phyloP scores from a whole-genome alignment of 1,140 invertebrate genomes.

The Drosophila leontia region DNA sequence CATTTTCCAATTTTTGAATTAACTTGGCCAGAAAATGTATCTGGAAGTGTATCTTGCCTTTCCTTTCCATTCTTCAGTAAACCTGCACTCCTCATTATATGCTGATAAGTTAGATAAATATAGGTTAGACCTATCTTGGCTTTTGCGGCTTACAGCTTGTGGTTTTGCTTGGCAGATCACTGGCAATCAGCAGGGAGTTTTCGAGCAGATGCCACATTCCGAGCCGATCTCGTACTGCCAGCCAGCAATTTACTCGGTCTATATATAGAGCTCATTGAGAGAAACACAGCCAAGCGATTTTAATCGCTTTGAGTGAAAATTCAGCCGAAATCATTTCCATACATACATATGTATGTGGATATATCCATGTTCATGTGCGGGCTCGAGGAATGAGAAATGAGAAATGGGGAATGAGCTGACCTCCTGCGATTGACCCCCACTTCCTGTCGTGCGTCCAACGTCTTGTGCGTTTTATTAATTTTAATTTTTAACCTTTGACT shows the following conservation, averaged over 20 bases:
- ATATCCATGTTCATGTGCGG: slow-evolving; percentile 29
- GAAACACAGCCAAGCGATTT: neutral
- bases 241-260: slow-evolving; percentile 3
- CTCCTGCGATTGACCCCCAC: slow-evolving; percentile 65
- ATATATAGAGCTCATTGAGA: slow-evolving; percentile 8
- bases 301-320: slow-evolving; percentile 34
- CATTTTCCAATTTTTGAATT: neutral
- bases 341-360: neutral
- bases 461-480: slow-evolving; percentile 64
- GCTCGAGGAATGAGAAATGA: slow-evolving; percentile 9
- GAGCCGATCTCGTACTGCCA: neutral
- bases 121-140: slow-evolving; percentile 31
- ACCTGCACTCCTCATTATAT: slow-evolving; percentile 30
- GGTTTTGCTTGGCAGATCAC: slow-evolving; percentile 46
- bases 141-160: slow-evolving; percentile 33
- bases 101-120: slow-evolving; percentile 37
- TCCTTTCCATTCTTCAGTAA: slow-evolving; percentile 16
- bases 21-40: neutral
- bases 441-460: slow-evolving; percentile 68
- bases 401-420: slow-evolving; percentile 36
- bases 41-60: slow-evolving; percentile 6
- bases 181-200: slow-evolving; percentile 14
- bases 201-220: slow-evolving; percentile 1
- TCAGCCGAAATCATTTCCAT: slow-evolving; percentile 41
- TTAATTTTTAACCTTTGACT: slow-evolving; percentile 81